Percentiles rank a stretch among this genome's conserved stretches.
Conservation (phyloP, 2,888 invertebrate species). For the Nomada goodeniana region DNA sequence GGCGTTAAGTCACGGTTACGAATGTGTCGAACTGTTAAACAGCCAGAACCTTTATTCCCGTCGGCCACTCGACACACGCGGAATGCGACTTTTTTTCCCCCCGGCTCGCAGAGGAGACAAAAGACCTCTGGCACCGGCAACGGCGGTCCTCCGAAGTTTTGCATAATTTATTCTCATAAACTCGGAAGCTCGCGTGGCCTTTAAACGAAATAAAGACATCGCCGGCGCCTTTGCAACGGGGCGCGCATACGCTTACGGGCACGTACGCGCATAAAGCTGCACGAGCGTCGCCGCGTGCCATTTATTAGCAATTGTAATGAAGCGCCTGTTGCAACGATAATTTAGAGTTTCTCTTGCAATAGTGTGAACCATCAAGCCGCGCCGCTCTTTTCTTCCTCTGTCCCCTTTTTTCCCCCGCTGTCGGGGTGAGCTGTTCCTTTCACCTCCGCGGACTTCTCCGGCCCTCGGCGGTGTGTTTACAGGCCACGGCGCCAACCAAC, state of each 20-base stretch:
- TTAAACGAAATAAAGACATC: slow-evolving; percentile 59
- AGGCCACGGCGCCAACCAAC: slow-evolving; percentile 57
- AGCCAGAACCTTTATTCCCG: slow-evolving; percentile 38
- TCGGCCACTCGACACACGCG: slow-evolving; percentile 39
- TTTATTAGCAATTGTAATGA: slow-evolving; percentile 67
- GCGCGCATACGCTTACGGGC: slow-evolving; percentile 42
- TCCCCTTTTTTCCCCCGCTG: too few relatives aligned
- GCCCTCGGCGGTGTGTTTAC: slow-evolving; percentile 44
- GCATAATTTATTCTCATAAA: slow-evolving; percentile 65
- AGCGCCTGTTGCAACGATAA: slow-evolving; percentile 65
- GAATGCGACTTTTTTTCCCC: slow-evolving; percentile 40
- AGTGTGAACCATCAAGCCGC: slow-evolving; percentile 46
- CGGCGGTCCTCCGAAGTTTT: slow-evolving; percentile 44
- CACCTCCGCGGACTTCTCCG: slow-evolving; percentile 25
- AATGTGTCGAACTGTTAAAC: slow-evolving; percentile 45
- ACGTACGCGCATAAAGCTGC: slow-evolving; percentile 53
- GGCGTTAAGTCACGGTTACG: slow-evolving; percentile 5
- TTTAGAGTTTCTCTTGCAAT: slow-evolving; percentile 59
- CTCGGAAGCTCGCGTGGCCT: slow-evolving; percentile 55
- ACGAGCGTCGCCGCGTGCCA: slow-evolving; percentile 55
- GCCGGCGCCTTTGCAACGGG: slow-evolving; percentile 37
- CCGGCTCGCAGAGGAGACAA: slow-evolving; percentile 28
- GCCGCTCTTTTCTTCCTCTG: not conserved
- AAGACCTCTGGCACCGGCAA: slow-evolving; percentile 28
- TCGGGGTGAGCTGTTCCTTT: not conserved